Conservation (phyloP, 2,888 invertebrate species). For the Thumatha senex region DNA sequence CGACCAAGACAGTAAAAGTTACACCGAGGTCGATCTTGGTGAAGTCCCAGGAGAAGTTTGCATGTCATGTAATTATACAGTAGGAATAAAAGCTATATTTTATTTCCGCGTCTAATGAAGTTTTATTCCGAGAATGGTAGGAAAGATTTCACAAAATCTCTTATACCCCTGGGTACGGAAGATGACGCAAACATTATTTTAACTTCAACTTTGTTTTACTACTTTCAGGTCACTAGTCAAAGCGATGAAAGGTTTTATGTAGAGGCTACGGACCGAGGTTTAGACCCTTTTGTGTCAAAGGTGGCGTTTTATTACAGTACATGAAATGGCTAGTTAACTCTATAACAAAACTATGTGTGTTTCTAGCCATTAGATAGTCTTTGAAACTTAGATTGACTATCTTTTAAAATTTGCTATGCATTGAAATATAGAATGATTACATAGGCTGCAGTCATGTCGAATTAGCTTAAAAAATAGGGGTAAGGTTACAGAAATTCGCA, state of each 20-base stretch:
- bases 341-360: not conserved
- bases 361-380: not conserved
- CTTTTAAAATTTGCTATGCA: no score
- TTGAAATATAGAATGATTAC: no score
- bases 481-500: no score
- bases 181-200: conserved; percentile 7
- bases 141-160: not conserved
- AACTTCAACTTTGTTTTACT: conserved; percentile 16
- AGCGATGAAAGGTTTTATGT: conserved; percentile 8
- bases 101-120: no score
- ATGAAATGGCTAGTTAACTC: not conserved
- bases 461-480: no score
- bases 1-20: no score
- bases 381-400: not conserved
- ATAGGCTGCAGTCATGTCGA: no score
- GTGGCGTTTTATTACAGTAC: not conserved
- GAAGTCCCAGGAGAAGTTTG: no score
- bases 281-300: conserved; percentile 1
- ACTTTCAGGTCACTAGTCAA: conserved; percentile 23
- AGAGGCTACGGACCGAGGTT: not conserved
- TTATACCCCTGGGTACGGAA: conserved; percentile 3
- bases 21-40: no score
- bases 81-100: no score
- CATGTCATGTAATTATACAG: no score
- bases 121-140: no score